Evolutionary conservation across 2,797 vertebrate genomes (phyloP), one percentile per base, ranked within the genome.

Genomic region (Cossypha caffra): DNA sequence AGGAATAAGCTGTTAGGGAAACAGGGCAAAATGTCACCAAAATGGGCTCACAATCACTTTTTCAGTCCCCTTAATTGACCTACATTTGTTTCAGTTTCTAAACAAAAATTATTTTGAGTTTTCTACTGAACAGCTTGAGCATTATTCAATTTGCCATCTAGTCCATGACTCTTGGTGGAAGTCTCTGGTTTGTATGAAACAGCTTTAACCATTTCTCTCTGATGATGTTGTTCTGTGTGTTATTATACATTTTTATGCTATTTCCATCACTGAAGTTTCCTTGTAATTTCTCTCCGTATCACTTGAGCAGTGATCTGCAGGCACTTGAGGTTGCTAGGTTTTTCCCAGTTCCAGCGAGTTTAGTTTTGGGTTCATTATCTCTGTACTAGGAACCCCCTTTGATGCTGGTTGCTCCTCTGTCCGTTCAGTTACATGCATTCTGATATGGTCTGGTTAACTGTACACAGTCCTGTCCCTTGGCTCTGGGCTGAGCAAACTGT

Each of bases 41-140:
- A 81, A 81, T 78, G 43, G 76, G 29, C 75, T 85, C 59, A 57
- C 42, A 54, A 29, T 64, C 83, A 78, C 58, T 92, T 94, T 75
- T 82, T 57, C 38, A 57, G 40, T 83, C 38, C 55, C 75, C 23
- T 88, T 76, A 87, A 91, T 51, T 69, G 81, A 92, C 86, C 81
- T 95, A 90, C 40, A 84, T 78, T 91, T 5, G 6, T 94, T 93
- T 77, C 42, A 63, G 48, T 64, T 94, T 76, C 38, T 2, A 15
- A 94, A 79, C 31, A 91, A 26, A 90, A 87, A 75, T 90, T 92
- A 25, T 93, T 84, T 20, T 23, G 25, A 86, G 40, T 69, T 82
- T 72, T 90, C 77, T 88, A 52, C 40, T 61, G 57, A 86, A 62
- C 47, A 75, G 55, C 23, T 93, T 83, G 51, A 67, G 40, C 35